Evolutionary conservation across 1,140 invertebrate species (phyloP).

Genomic region (Rhopalosiphum padi): DNA sequence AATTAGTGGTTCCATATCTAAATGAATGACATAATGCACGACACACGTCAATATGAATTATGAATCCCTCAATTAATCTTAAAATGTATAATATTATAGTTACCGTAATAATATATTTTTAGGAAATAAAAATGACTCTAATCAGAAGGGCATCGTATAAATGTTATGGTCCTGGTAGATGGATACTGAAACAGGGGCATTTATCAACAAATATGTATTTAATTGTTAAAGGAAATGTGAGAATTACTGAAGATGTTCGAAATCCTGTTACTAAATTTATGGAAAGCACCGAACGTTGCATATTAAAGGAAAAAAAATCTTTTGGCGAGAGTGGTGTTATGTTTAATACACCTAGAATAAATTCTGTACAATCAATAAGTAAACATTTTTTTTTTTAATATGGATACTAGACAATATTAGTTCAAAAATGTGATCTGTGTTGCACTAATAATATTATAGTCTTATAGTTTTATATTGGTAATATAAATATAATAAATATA

Average conservation of each 20-base stretch:
- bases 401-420: background rate
- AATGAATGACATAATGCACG: too few relatives aligned
- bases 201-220: constrained; percentile 1
- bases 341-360: background rate
- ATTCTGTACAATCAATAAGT: constrained; percentile 11
- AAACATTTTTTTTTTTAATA: background rate
- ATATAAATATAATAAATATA: background rate
- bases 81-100: too few relatives aligned
- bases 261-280: background rate
- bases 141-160: background rate
- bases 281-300: background rate
- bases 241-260: background rate
- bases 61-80: too few relatives aligned
- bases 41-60: too few relatives aligned
- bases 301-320: background rate
- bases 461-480: background rate
- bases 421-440: background rate
- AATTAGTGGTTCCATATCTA: too few relatives aligned
- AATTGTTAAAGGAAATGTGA: background rate
- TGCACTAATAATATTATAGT: background rate
- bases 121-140: background rate
- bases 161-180: constrained; percentile 27
- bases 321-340: background rate
- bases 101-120: background rate
- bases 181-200: background rate